Evolutionary conservation across 2,888 invertebrate species (phyloP), one percentile per base, ranked within the genome.

Genomic region (Dendrolimus houi): DNA sequence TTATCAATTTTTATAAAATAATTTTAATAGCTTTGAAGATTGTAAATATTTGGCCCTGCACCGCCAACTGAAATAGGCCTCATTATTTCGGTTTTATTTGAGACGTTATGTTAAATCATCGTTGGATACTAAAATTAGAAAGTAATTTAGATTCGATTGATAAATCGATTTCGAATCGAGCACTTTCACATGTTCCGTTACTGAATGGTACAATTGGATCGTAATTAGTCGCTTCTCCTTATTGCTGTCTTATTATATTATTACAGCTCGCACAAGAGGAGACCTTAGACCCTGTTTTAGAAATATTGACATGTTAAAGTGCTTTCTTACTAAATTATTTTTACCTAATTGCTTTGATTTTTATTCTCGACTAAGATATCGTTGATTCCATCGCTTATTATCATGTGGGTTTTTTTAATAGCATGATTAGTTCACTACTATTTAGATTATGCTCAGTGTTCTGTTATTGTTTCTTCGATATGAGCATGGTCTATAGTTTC

Each of bases 401-500:
- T 86, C 89, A 88, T 89, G 89, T 89, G 89, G 89, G 89, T 88
- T 88, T 89, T 88, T 88, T 88, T 88, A 88, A 89, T 89, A 81
- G 89, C 89, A 89, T 89, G 84, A 74, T 66, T 72, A 70, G 67
- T 66, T 69, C 67, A 71, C 68, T 59, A 65, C 70, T 71, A 64
- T 68, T 64, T 70, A 67, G 77, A 74, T 72, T 73, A 70, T 79
- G 83, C 77, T 85, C 81, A 73, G 63, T 74, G 73, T 72, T 74
- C 63, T 65, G 64, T 60, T 65, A 62, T 59, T 54, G 56, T 58
- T 65, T 55, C 55, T 61, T 61, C 17, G 17, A 68, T 68, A 66
- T 66, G 72, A 74, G 74, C 72, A 72, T 70, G 70, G 59, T 71
- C 69, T 65, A 64, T 64, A 66, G 62, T 60, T 57, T 57, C 56